A percentile compares a stretch with the other conserved stretches of the same genome.
Evolutionary conservation across 2,797 vertebrate species (phyloP).

Genomic region (Cyclura pinguis): DNA sequence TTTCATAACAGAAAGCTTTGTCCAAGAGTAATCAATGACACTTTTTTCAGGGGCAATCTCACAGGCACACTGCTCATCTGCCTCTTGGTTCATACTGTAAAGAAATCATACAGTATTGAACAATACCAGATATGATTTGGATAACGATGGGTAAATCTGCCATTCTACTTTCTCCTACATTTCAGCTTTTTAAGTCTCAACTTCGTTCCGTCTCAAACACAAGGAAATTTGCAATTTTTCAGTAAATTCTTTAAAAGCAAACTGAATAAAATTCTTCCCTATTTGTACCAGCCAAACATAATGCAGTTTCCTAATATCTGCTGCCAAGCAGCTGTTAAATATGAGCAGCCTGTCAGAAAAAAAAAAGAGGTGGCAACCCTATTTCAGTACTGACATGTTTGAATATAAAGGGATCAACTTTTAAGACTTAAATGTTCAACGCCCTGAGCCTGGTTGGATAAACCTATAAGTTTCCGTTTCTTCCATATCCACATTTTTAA

Average conservation of each 20-base stretch:
- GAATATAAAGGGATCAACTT: too few species aligned
- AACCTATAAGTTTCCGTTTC: neutral
- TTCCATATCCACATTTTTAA: neutral
- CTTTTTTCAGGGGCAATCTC: conserved; percentile 43
- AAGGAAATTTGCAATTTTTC: neutral
- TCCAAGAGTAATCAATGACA: conserved; percentile 23
- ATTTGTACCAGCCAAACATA: neutral
- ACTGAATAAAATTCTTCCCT: neutral
- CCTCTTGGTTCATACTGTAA: conserved; percentile 20
- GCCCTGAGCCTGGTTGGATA: neutral
- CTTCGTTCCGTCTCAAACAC: neutral
- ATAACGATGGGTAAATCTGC: neutral
- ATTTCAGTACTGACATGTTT: too few species aligned
- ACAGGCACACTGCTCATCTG: conserved; percentile 37
- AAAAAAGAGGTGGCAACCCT: neutral
- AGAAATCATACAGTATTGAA: neutral
- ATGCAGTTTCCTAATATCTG: neutral
- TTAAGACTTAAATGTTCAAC: too few species aligned
- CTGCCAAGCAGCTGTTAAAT: neutral
- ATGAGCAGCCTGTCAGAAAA: neutral
- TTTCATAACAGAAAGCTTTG: conserved; percentile 37
- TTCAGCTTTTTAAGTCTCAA: neutral
- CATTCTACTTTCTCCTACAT: neutral
- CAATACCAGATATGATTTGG: neutral
- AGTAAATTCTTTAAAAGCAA: neutral